Evolutionary conservation across 2,888 invertebrate genomes (phyloP), one percentile per base, ranked within the genome.

Genomic region (Elysia crispata): DNA sequence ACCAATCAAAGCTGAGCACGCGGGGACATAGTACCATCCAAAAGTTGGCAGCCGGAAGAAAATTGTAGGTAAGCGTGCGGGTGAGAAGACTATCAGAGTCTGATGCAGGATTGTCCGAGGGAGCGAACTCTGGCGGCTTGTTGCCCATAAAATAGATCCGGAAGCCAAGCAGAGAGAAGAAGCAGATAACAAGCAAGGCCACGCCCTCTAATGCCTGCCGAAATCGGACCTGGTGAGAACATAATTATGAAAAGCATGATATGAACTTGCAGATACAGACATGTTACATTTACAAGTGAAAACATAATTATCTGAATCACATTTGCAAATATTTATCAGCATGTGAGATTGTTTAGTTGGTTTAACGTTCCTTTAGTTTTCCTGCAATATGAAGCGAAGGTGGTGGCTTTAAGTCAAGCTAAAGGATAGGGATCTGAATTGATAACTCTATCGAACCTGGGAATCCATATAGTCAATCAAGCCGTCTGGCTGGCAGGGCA

Each of bases 1-100:
- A 98, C 99, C 98, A 99, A 93, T 99, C 98, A 93, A 98, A 99
- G 92, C 98, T 98, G 78, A 99, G 94, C 86, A 95, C 95, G 87
- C 95, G 94, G 8, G 98, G 98, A 92, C 95, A 97, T 62, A 98
- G 92, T 82, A 98, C 94, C 89, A 98, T 94, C 92, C 95, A 95
- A 89, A 97, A 95, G 93, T 98, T 98, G 91, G 97, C 95, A 67
- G 96, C 95, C 62, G 98, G 98, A 87, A 99, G 94, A 92, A 97
- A 97, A 85, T 95, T 94, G 93, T 98, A 98, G 76, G 98, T 98
- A 89, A 97, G 94, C 80, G 96, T 94, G 85, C 98, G 94, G 64
- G 97, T 96, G 87, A 96, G 92, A 72, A 95, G 92, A 77, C 95
- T 95, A 70, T 95, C 95, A 86, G 96, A 96, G 90, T 96, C 95